Evolutionary conservation across 2,797 vertebrate species (phyloP), one percentile per base, ranked within the genome.

Genomic region (Phataginus tetradactyla): DNA sequence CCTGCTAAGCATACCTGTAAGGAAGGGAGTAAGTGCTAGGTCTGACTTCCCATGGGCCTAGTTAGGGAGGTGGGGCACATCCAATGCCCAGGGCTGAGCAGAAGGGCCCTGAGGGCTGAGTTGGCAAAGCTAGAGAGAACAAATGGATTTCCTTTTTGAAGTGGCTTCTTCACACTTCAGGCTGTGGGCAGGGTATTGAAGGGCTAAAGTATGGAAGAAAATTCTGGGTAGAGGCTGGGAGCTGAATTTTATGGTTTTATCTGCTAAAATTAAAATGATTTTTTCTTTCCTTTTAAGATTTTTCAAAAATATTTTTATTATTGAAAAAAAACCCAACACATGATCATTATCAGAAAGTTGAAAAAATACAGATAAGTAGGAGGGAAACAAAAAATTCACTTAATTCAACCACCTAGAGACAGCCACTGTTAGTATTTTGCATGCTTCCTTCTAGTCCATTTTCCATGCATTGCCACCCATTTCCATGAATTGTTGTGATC

Each of bases 341-440:
- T 66, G 21, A 5, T 91, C 29, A 96, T 80, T 83, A 83, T 84
- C 69, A 89, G 37, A 85, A 92, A 83, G 66, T 74, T 89, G 45
- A 80, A 85, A 45, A 95, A 92, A 88, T 87, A 84, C 27, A 80
- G 81, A 94, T 87, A 87, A 75, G 23, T 61, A 90, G 61, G 42
- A 96, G 63, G n/a, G 89, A 93, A 95, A 91, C 18, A 13, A 91
- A 90, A 86, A 87, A 49, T 74, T 86, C 15, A 66, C 77, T 96
- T 77, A 79, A 29, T 90, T 91, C 29, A 13, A 66, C 21, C 59
- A 74, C 20, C 39, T 90, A 94, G 20, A 91, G 45, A 89, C 14
- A 78, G 13, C 21, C 3, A 85, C 39, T 75, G 64, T 80, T 91
- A 79, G 29, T 90, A 87, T 91, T 95, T 90, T 95, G 20, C 29